Base-by-base conservation (phyloP, 2,113 vertebrate species). In the Sphyrna mokarran region DNA sequence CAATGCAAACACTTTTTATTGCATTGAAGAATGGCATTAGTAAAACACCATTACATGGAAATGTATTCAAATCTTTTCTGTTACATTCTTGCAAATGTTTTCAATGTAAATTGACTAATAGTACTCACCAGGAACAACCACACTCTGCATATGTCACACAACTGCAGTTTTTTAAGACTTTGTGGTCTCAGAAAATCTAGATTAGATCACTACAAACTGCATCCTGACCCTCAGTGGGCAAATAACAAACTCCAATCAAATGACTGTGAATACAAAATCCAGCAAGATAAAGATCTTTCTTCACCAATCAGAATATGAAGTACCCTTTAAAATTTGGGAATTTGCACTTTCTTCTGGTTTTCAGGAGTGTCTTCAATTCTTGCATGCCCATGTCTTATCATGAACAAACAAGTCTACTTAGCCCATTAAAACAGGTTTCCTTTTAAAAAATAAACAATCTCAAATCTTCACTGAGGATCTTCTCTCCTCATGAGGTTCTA, bases 401-500 rank as follows among this genome's bases (percentile, higher is more conserved):
- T 20, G 18, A n/a, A 14, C 89, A 66, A 66, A 37, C 58, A n/a
- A 68, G 68, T 93, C 89, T 18, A 93, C 80, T 83, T 66, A 37
- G 9, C 33, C 87, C 58, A 91, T 63, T 16, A 63, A 63, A 90
- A 54, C 29, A 29, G 29, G 20, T n/a, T 37, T 61, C 16, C 61
- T 66, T 66, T 63, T 93, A 61, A 93, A 93, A 93, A 93, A 68
- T 68, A 66, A 63, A 16, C 61, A 93, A 93, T 37, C 7, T 93
- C 40, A n/a, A 91, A n/a, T 63, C n/a, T 63, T n/a, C 29, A 93
- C 33, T 68, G 61, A 68, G 16, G 1, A 93, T 33, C 61, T 66
- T 18, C 86, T 58, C 43, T 29, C 86, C 16, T 66, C 20, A 40
- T n/a, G 58, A 91, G 4, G 87, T 26, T 91, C 33, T 68, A 0